These are phyloP conservation scores for Patella pellucida DNA, from an alignment of 2,888 invertebrate genomes.

Conservation along the genomic window DNA sequence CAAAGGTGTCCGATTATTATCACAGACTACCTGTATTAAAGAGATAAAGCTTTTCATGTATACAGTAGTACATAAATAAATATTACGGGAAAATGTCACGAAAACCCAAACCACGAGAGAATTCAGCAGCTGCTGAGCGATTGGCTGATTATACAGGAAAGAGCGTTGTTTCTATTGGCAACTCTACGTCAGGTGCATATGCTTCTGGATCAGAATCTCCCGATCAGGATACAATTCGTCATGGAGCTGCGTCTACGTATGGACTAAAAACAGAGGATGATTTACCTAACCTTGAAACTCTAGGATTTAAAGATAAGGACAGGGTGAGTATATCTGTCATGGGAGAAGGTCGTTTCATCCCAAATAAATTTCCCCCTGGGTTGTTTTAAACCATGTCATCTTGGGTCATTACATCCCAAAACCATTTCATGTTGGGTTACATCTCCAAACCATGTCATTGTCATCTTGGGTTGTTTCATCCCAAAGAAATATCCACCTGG, in stretches of 20 bases:
- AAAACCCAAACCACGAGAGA: slow-evolving; percentile 29
- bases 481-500: too few relatives aligned
- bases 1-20: too few relatives aligned
- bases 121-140: slow-evolving; percentile 34
- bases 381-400: too few relatives aligned
- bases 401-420: too few relatives aligned
- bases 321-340: neutral
- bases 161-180: slow-evolving; percentile 42
- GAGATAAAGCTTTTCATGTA: too few relatives aligned
- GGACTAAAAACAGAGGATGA: slow-evolving; percentile 19
- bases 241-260: slow-evolving; percentile 36
- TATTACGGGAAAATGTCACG: slow-evolving; percentile 23
- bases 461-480: too few relatives aligned
- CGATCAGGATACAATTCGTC: slow-evolving; percentile 36
- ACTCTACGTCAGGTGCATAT: slow-evolving; percentile 31
- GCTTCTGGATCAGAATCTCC: slow-evolving; percentile 36
- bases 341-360: too few relatives aligned
- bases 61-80: too few relatives aligned
- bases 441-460: too few relatives aligned
- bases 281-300: neutral
- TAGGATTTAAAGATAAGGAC: neutral
- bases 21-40: too few relatives aligned
- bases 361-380: too few relatives aligned
- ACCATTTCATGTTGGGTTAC: too few relatives aligned
- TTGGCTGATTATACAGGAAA: slow-evolving; percentile 51